A percentile compares a stretch with the other conserved stretches of the same genome.
phyloP scores from a whole-genome alignment of 2,888 invertebrate species.

The Nemurella pictetii region DNA sequence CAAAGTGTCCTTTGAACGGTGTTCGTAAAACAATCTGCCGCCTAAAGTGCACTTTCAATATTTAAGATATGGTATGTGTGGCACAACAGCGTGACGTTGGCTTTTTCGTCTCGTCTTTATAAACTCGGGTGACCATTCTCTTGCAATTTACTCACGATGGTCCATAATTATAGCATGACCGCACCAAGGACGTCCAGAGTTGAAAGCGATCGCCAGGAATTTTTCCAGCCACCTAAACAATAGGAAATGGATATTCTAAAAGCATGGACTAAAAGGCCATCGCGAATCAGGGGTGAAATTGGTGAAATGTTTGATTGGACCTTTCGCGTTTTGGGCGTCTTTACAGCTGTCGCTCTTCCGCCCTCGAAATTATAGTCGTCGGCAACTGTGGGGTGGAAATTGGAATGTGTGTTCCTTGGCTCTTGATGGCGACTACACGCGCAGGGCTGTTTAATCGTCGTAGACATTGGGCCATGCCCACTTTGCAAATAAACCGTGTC shows the following conservation, averaged over 20 bases:
- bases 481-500: conserved; percentile 2
- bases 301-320: conserved; percentile 8
- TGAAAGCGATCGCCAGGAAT: neutral
- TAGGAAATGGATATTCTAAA: neutral
- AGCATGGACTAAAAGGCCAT: neutral
- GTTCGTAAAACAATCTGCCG: neutral
- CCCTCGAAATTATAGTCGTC: neutral
- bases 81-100: neutral
- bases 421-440: neutral
- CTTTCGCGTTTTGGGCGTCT: neutral
- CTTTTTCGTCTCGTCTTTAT: neutral
- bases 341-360: neutral
- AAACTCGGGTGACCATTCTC: neutral
- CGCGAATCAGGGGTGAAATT: neutral
- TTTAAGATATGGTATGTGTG: neutral
- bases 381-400: neutral
- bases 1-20: too few relatives aligned
- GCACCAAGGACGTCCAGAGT: neutral
- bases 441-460: neutral
- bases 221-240: neutral
- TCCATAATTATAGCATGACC: neutral
- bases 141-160: neutral
- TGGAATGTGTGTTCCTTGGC: neutral
- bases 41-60: neutral
- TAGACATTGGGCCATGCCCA: neutral